phyloP scores from a whole-genome alignment of 37 sponge, comb jelly and placozoan genomes.

The Chondrilla cf. caribensis region DNA sequence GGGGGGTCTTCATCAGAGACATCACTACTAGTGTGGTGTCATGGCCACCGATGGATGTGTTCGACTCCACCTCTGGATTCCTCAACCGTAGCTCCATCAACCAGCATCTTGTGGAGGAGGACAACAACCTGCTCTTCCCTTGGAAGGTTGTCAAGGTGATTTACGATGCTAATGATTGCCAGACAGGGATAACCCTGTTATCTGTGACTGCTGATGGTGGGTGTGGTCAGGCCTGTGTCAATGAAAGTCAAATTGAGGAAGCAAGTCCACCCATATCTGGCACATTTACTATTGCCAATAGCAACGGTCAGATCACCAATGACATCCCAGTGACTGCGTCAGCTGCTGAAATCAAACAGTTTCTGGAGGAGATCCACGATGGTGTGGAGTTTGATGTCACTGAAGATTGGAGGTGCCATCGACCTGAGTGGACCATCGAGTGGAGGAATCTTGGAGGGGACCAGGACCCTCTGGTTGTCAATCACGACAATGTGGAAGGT shows the following conservation, averaged over 20 bases:
- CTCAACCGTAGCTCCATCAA: background rate
- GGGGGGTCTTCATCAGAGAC: constrained; percentile 24
- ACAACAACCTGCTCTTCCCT: background rate
- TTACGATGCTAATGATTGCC: constrained; percentile 51
- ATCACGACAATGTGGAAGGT: constrained; percentile 26
- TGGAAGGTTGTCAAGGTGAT: background rate
- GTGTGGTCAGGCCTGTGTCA: background rate
- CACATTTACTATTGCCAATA: constrained; percentile 32
- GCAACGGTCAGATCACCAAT: constrained; percentile 6
- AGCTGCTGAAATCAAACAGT: constrained; percentile 6
- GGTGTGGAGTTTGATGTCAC: constrained; percentile 38
- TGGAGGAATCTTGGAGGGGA: constrained; percentile 65
- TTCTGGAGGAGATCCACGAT: constrained; percentile 25
- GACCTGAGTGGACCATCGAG: constrained; percentile 45
- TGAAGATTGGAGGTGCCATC: constrained; percentile 38
- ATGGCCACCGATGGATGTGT: background rate
- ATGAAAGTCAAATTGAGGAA: background rate
- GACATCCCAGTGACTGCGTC: constrained; percentile 21
- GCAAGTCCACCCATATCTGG: constrained; percentile 42
- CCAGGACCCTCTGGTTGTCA: constrained; percentile 23
- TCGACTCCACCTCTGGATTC: background rate
- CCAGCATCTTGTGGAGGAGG: background rate
- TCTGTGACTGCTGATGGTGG: background rate
- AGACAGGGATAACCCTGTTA: constrained; percentile 40
- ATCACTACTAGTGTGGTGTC: background rate